phyloP scores from a whole-genome alignment of 1,140 invertebrate genomes.

The Battus philenor region DNA sequence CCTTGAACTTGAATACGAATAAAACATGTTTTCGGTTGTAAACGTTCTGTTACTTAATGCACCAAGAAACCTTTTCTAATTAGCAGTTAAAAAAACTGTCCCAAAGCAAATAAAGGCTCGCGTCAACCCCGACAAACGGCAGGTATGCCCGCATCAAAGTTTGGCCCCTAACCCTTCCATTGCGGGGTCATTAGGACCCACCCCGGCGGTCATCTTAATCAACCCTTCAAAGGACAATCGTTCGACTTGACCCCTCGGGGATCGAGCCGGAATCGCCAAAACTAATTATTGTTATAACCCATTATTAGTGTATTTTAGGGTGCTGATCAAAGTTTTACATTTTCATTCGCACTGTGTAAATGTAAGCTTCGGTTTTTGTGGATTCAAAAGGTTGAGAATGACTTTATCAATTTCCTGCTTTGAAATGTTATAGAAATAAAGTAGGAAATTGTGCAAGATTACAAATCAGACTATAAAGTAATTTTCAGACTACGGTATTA shows the following conservation, averaged over 20 bases:
- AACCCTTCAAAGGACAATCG: conserved; percentile 49
- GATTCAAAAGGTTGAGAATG: too few relatives aligned
- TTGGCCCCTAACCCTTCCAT: conserved; percentile 30
- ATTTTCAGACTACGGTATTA: too few relatives aligned
- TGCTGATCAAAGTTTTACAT: conserved; percentile 35
- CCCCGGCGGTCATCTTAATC: conserved; percentile 45
- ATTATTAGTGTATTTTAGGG: conserved; percentile 38
- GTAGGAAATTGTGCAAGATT: too few relatives aligned
- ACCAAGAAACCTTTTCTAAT: conserved; percentile 28
- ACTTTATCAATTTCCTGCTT: too few relatives aligned
- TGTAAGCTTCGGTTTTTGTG: too few relatives aligned
- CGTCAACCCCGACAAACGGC: conserved; percentile 31
- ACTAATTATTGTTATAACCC: conserved; percentile 52
- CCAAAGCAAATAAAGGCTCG: conserved; percentile 26
- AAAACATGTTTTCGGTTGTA: background rate
- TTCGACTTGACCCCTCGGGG: conserved; percentile 37
- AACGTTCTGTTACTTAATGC: too few relatives aligned
- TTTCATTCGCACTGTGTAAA: too few relatives aligned
- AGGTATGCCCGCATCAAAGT: conserved; percentile 40
- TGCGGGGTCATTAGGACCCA: conserved; percentile 27
- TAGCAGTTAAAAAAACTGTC: conserved; percentile 32
- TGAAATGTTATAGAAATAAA: too few relatives aligned
- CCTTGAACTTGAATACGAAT: too few relatives aligned
- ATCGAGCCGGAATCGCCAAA: conserved; percentile 30
- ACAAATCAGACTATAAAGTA: too few relatives aligned